phyloP scores from a whole-genome alignment of 2,888 invertebrate genomes.

The Eristalis intricaria region DNA sequence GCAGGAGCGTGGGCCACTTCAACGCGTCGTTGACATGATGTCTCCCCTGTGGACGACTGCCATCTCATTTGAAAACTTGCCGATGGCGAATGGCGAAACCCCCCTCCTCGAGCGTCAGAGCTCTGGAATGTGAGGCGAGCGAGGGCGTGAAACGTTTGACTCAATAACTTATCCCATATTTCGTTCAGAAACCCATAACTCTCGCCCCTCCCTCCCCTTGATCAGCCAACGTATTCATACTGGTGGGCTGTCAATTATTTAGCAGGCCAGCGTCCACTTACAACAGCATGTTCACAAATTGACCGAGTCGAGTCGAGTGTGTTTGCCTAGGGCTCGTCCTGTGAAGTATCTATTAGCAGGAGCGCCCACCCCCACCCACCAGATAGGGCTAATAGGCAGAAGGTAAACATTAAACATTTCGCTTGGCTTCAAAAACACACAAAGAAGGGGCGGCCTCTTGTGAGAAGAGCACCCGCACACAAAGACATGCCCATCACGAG shows the following conservation, averaged over 20 bases:
- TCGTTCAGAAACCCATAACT: not conserved
- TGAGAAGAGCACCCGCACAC: not conserved
- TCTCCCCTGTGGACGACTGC: slow-evolving; percentile 22
- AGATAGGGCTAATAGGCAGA: slow-evolving; percentile 56
- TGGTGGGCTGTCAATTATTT: slow-evolving; percentile 54
- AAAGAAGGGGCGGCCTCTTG: not conserved
- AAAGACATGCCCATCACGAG: not conserved
- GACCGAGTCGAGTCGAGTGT: slow-evolving; percentile 12
- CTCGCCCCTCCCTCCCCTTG: slow-evolving; percentile 1
- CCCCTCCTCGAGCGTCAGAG: not conserved
- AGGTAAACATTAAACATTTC: slow-evolving; percentile 65
- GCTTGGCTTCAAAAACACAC: slow-evolving; percentile 31
- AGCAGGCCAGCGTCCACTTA: slow-evolving; percentile 29
- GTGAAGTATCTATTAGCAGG: slow-evolving; percentile 43
- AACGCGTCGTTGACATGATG: slow-evolving; percentile 44
- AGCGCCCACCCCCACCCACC: not conserved
- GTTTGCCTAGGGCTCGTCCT: not conserved
- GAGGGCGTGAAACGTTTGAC: slow-evolving; percentile 58
- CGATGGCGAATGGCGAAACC: not conserved
- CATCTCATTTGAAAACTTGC: not conserved
- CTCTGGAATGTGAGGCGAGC: slow-evolving; percentile 13
- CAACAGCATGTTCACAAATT: slow-evolving; percentile 17
- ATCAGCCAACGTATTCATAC: slow-evolving; percentile 47
- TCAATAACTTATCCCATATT: slow-evolving; percentile 14
- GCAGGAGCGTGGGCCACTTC: slow-evolving; percentile 45